Base-by-base conservation (phyloP, 2,797 vertebrate genomes). In the Manis crassicaudata region DNA sequence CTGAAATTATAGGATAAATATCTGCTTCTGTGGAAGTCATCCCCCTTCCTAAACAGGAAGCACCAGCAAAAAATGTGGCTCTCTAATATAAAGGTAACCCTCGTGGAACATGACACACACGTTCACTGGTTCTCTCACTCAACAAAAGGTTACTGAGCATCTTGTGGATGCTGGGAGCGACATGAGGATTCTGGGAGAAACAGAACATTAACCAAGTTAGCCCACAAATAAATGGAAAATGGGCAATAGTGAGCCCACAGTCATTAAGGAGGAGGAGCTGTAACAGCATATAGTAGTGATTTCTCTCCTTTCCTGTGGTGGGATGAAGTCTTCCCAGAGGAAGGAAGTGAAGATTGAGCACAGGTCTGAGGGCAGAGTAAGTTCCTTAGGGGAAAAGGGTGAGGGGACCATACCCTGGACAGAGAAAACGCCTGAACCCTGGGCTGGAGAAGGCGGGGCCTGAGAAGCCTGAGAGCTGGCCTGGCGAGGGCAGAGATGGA, bases 171-270 rank as follows among this genome's bases (percentile, higher is more conserved):
- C 62, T 77, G 27, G 23, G 73, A 75, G 23, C 56, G 88, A 85
- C 77, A 72, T 43, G 12, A 32, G 62, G 70, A 29, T 23, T 86
- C 46, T 54, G 60, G 85, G 23, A n/a, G 54, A 88, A 94, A 88
- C 65, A 93, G 92, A 32, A 40, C 25, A 90, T 7, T 72, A 81
- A 77, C 76, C 67, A 72, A 90, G 82, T 80, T 79, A 75, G 35
- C 21, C 84, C 62, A 88, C 52, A 70, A 88, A 73, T 68, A 83
- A 84, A 82, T 90, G 50, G 63, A 32, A 56, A 87, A 83, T 63
- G 7, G 7, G 7, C 62, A 75, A 67, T 70, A 62, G 10, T 20
- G n/a, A 84, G 60, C 6, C 46, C 10, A 32, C 20, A 23, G 58
- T 90, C 73, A n/a, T 43, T 27, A 35, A 65, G 10, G 17, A 84